A percentile compares a stretch with the other conserved stretches of the same genome.
Evolutionary conservation across 2,797 vertebrate genomes (phyloP).

Genomic region (Sebastes wilsoni): DNA sequence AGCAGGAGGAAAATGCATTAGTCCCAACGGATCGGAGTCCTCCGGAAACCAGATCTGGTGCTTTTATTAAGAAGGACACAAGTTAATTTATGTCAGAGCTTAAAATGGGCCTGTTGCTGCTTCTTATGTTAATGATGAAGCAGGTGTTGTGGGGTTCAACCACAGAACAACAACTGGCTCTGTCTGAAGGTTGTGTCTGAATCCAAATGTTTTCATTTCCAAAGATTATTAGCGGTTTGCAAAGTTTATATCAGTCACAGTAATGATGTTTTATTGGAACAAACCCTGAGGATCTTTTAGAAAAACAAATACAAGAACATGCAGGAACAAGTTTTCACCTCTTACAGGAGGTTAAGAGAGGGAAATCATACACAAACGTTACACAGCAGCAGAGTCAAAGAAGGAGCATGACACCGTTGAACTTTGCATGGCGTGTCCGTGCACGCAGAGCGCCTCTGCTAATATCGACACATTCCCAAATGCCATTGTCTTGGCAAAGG

Average conservation of each 20-base stretch:
- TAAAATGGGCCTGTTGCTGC: slow-evolving; percentile 71
- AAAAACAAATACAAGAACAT: slow-evolving; percentile 37
- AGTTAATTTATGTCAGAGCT: slow-evolving; percentile 82
- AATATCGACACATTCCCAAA: slow-evolving; percentile 70
- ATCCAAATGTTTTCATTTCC: slow-evolving; percentile 23
- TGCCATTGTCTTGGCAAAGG: slow-evolving; percentile 61
- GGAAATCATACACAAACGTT: slow-evolving; percentile 23
- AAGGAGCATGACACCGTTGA: slow-evolving; percentile 60
- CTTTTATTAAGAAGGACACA: slow-evolving; percentile 78
- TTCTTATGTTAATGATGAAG: slow-evolving; percentile 67
- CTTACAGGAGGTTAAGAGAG: slow-evolving; percentile 34
- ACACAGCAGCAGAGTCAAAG: slow-evolving; percentile 41
- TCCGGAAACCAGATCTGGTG: slow-evolving; percentile 80
- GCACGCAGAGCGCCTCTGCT: slow-evolving; percentile 59
- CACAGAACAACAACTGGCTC: slow-evolving; percentile 43
- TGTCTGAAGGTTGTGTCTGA: slow-evolving; percentile 15
- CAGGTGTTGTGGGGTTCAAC: slow-evolving; percentile 73
- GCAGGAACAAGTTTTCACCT: slow-evolving; percentile 41
- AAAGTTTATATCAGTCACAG: slow-evolving; percentile 32
- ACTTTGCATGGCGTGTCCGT: slow-evolving; percentile 63
- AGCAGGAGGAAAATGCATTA: slow-evolving; percentile 86
- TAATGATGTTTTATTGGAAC: slow-evolving; percentile 36
- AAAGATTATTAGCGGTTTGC: slow-evolving; percentile 22
- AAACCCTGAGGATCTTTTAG: slow-evolving; percentile 2
- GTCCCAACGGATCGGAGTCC: slow-evolving; percentile 51